These are phyloP conservation scores for Eucera pruinosa DNA, from an alignment of 2,888 invertebrate genomes.

Conservation along the genomic window DNA sequence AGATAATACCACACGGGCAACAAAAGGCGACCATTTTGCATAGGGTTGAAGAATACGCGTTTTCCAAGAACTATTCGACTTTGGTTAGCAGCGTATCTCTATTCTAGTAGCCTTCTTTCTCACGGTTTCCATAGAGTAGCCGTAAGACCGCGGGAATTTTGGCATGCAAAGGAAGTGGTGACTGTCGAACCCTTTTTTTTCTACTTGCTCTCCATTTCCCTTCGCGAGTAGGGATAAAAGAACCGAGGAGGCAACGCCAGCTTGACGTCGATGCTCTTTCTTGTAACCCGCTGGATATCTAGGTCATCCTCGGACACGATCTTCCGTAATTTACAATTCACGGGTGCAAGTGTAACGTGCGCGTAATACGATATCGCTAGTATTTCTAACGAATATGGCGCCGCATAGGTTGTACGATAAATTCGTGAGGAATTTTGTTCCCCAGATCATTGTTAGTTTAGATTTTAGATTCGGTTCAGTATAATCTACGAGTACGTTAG, in stretches of 20 bases:
- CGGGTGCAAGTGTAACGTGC: slow-evolving; percentile 62
- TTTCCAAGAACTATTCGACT: slow-evolving; percentile 42
- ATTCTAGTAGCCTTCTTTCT: slow-evolving; percentile 50
- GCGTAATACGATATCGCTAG: slow-evolving; percentile 50
- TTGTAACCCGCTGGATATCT: slow-evolving; percentile 79
- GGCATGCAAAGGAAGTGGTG: slow-evolving; percentile 74
- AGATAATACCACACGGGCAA: neutral
- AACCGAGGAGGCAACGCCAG: slow-evolving; percentile 56
- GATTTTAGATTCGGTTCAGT: neutral
- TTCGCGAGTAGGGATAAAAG: slow-evolving; percentile 62
- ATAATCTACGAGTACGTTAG: neutral
- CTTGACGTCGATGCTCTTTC: slow-evolving; percentile 77
- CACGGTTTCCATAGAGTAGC: slow-evolving; percentile 58
- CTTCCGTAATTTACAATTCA: slow-evolving; percentile 77
- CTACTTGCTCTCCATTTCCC: slow-evolving; percentile 41
- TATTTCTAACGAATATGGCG: slow-evolving; percentile 29
- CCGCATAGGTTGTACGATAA: slow-evolving; percentile 28
- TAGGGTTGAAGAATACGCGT: neutral
- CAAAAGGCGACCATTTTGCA: neutral
- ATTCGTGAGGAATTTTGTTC: slow-evolving; percentile 31
- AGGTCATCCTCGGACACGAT: slow-evolving; percentile 81
- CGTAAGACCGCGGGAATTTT: slow-evolving; percentile 69
- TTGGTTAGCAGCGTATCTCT: slow-evolving; percentile 19
- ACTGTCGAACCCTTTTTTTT: slow-evolving; percentile 74
- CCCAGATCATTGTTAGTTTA: neutral